phyloP scores from a whole-genome alignment of 2,113 vertebrate genomes.

The Oxyruncus cristatus region DNA sequence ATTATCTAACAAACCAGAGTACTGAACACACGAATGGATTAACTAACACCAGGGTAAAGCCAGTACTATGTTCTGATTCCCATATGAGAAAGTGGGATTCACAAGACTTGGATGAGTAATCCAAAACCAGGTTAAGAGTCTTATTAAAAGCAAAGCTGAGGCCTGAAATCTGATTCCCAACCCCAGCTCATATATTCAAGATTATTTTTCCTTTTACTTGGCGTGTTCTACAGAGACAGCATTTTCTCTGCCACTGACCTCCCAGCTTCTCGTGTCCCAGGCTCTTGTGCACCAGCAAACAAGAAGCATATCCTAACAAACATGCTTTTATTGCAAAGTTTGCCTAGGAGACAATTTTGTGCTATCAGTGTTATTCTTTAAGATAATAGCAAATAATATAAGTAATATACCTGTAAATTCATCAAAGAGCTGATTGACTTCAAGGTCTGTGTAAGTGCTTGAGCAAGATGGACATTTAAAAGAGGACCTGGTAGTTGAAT shows the following conservation, averaged over 20 bases:
- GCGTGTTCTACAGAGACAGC: background rate
- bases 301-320: background rate
- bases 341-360: fast-evolving
- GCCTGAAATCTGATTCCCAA: background rate
- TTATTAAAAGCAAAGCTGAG: background rate
- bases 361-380: background rate
- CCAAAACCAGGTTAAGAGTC: background rate
- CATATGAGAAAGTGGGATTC: background rate
- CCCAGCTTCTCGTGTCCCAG: background rate
- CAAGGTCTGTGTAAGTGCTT: slow-evolving; percentile 63
- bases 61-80: background rate
- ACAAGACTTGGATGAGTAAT: background rate
- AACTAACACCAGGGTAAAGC: background rate
- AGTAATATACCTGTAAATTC: slow-evolving; percentile 47
- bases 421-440: slow-evolving; percentile 71
- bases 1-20: background rate
- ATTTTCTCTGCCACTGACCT: background rate
- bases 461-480: slow-evolving; percentile 67
- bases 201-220: background rate
- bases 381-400: background rate
- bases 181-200: background rate
- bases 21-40: background rate
- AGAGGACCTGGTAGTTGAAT: slow-evolving; percentile 61
- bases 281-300: background rate
- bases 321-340: background rate